Conservation (phyloP, 2,888 invertebrate species). For the Amaurobius ferox region DNA sequence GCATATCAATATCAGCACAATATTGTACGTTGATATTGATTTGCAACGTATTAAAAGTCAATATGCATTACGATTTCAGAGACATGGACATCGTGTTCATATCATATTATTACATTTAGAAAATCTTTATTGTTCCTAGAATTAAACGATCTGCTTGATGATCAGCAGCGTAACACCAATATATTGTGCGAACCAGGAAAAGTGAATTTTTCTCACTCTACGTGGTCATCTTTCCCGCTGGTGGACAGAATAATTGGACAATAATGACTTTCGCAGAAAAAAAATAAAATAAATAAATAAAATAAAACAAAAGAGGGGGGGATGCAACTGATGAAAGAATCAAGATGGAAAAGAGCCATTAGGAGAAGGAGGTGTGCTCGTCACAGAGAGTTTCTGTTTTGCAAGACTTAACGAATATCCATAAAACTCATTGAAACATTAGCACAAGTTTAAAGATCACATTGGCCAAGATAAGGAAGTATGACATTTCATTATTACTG, state of each 20-base stretch:
- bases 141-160: neutral
- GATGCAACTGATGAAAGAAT: neutral
- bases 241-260: constrained; percentile 66
- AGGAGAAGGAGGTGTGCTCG: constrained; percentile 24
- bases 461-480: too few species aligned
- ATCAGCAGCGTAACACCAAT: neutral
- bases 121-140: neutral
- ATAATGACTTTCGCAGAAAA: constrained; percentile 36
- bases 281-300: constrained; percentile 16
- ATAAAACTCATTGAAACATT: too few species aligned
- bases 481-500: too few species aligned
- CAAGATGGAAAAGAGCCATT: constrained; percentile 29
- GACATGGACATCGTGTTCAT: too few species aligned
- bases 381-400: constrained; percentile 20
- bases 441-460: too few species aligned
- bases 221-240: constrained; percentile 54
- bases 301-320: too few species aligned
- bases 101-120: neutral
- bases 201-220: constrained; percentile 31
- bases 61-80: too few species aligned
- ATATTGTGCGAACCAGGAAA: neutral
- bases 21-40: too few species aligned
- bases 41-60: too few species aligned
- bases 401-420: too few species aligned
- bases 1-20: too few species aligned